Percentiles rank a stretch among this genome's conserved stretches.
Evolutionary conservation across 2,113 vertebrate genomes (phyloP).

Genomic region (Megaceryle torquata): DNA sequence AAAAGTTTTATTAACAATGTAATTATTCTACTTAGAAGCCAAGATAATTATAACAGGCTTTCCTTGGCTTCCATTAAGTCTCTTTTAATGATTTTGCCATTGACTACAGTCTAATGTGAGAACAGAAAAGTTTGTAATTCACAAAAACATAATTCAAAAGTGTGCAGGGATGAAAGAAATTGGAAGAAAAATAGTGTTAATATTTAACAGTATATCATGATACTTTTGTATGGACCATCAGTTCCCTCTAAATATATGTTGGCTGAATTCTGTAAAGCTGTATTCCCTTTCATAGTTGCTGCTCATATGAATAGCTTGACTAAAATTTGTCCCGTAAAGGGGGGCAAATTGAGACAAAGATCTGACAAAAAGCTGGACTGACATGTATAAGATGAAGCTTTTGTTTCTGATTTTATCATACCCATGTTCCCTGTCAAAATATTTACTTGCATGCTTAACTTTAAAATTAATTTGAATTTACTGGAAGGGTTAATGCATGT

Average conservation of each 20-base stretch:
- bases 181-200: background rate
- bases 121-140: background rate
- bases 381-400: background rate
- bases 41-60: background rate
- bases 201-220: background rate
- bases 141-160: background rate
- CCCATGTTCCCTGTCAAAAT: background rate
- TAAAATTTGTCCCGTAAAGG: background rate
- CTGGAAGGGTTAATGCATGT: background rate
- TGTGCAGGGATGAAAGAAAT: background rate
- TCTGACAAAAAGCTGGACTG: background rate
- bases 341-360: no score
- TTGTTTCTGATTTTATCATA: background rate
- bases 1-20: slow-evolving; percentile 12
- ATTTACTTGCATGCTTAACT: background rate
- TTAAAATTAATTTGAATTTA: background rate
- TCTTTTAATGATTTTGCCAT: background rate
- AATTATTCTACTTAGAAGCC: background rate
- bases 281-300: background rate
- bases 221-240: background rate
- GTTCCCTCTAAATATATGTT: background rate
- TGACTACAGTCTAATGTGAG: background rate
- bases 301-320: background rate
- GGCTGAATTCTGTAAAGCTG: background rate
- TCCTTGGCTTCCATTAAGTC: background rate